Base-by-base conservation (phyloP, 2,797 vertebrate species). In the Vultur gryphus region DNA sequence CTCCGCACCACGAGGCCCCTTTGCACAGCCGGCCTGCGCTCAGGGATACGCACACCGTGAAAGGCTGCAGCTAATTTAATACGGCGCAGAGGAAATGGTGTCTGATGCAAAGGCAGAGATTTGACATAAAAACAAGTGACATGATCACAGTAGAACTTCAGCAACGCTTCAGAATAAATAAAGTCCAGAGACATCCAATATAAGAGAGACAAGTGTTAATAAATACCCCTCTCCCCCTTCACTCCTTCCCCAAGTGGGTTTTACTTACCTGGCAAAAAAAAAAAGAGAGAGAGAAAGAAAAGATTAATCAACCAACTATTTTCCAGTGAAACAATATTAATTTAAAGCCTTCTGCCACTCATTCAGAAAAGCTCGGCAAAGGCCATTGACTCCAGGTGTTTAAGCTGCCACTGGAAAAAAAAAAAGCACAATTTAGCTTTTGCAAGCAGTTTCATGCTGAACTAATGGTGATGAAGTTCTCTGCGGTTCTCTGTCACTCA, bases 11-110 rank as follows among this genome's bases (percentile, higher is more conserved):
- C 7, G 0, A 7, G 17, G 39, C 11, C 28, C 28, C n/a, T 35
- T 21, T 4, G n/a, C 25, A 6, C 0, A 0, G 26, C 69, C 33
- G 48, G 12, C 23, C 35, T 1, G 3, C 7, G 2, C 19, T 2
- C 24, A 4, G 35, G 26, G 26, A 23, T 10, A 8, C 2, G 0
- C 33, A 37, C 16, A 2, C 12, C 0, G 0, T 2, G 18, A 17
- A 4, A 9, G 18, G 35, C 59, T 46, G 33, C 28, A 9, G 33
- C 16, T 18, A 5, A 9, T 11, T 4, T 39, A 13, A 46, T 20
- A 13, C 0, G 2, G 46, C 0, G 0, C 39, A 1, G 9, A 35
- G 49, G 16, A 39, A 70, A 52, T 10, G 1, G 19, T 7, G 51
- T 13, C 55, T 49, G 43, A 43, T 54, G 67, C 59, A 18, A 46